Evolutionary conservation across 2,113 vertebrate genomes (phyloP), one percentile per base, ranked within the genome.

Genomic region (Peucedramus taeniatus): DNA sequence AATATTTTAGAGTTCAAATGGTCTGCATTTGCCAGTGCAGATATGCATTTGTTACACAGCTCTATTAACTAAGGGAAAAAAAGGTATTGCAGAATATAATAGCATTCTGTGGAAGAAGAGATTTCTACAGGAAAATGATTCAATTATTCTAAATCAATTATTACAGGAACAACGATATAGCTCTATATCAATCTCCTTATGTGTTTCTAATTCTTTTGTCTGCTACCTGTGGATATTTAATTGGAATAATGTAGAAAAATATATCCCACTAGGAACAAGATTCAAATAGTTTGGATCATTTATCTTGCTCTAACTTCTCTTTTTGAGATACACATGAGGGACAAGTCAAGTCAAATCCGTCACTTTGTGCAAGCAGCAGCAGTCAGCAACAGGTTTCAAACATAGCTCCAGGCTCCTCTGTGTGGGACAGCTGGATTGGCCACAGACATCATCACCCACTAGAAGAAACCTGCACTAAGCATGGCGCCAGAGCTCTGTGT

Each of bases 1-100:
- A 97, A 96, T 96, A 97, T 96, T 95, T 97, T 82, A 95, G 84
- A 93, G 96, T 96, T 97, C 94, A 97, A 95, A 81, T 70, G 93
- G 89, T 80, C 95, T 90, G 53, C 89, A 85, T 95, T 95, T 96
- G 76, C 85, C 83, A 89, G 49, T 66, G 54, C 39, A 95, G 89
- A 91, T 89, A 95, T 51, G 77, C 70, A 90, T 95, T 91, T 96
- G 91, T 90, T 96, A 93, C 89, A 95, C 53, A 56, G 93, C 64
- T 96, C 94, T 95, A 96, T 96, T 96, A 97, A 84, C 86, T 87
- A 74, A 95, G 95, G 93, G 91, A 96, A 96, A 78, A 97, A 96
- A 97, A 96, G 83, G 64, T 86, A 96, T 30, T 91, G 42, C 68
- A 72, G 83, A 94, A 59, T 64, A 90, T 94, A 96, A 97, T 86